Conservation (phyloP, 2,797 vertebrate species). For the Sphenopsis melanotis region DNA sequence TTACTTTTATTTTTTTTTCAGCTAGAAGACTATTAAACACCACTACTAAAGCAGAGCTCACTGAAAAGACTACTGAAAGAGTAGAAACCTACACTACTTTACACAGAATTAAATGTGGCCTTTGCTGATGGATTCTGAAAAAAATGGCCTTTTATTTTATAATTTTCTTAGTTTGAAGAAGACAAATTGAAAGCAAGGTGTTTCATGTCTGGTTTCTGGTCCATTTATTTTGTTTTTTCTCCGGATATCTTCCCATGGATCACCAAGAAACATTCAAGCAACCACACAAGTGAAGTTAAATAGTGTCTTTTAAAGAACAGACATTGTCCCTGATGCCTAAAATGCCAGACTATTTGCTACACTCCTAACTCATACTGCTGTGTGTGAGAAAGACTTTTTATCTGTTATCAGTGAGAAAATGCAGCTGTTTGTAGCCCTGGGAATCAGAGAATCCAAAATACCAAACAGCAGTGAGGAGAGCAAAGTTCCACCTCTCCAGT, state of each 20-base stretch:
- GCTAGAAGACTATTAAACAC: background rate
- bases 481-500: background rate
- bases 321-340: background rate
- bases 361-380: background rate
- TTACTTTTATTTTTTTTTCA: background rate
- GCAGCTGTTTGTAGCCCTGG: background rate
- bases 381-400: background rate
- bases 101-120: background rate
- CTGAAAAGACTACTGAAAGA: background rate
- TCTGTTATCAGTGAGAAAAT: background rate
- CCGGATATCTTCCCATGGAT: background rate
- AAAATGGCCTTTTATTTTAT: background rate
- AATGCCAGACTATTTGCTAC: background rate
- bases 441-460: background rate
- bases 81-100: background rate
- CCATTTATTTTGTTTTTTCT: background rate
- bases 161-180: background rate
- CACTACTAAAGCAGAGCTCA: background rate
- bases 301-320: background rate
- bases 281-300: background rate
- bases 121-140: background rate
- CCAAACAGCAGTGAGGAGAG: background rate
- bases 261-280: background rate
- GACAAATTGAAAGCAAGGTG: background rate
- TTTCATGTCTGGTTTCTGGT: background rate